These are phyloP conservation scores for Tragulus kanchil DNA, from an alignment of 2,113 vertebrate genomes.

Conservation along the genomic window DNA sequence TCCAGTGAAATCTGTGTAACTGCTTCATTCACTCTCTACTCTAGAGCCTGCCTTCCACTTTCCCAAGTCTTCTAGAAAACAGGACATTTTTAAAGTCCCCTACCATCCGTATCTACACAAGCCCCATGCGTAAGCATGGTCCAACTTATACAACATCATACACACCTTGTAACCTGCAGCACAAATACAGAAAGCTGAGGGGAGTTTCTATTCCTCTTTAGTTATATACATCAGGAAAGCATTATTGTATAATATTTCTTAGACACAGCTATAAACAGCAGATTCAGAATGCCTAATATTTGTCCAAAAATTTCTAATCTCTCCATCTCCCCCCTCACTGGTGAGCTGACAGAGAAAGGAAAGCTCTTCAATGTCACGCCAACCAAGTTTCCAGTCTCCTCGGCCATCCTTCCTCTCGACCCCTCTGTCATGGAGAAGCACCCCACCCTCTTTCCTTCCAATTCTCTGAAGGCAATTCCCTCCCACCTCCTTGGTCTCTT, in stretches of 20 bases:
- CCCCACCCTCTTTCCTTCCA: not conserved
- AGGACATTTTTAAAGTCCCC: not conserved
- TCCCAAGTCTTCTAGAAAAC: not conserved
- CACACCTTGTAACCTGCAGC: too few relatives aligned
- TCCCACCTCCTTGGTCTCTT: not conserved
- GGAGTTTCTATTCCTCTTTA: rapidly evolving
- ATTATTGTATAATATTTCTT: not conserved
- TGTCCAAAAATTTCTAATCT: not conserved
- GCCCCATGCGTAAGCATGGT: not conserved
- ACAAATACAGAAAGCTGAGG: not conserved
- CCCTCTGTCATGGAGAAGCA: too few relatives aligned
- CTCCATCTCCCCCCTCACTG: not conserved
- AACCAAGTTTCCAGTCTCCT: not conserved
- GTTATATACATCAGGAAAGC: too few relatives aligned
- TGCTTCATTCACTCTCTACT: too few relatives aligned
- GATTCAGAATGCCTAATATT: not conserved
- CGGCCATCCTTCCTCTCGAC: rapidly evolving
- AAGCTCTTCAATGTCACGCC: not conserved
- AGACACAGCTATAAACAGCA: not conserved
- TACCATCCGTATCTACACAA: not conserved
- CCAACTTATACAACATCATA: rapidly evolving
- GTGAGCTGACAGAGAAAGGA: not conserved
- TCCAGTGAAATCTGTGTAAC: not conserved
- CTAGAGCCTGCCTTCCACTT: not conserved
- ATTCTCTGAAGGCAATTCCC: too few relatives aligned